phyloP scores from a whole-genome alignment of 2,888 invertebrate species.

The Mythimna albipuncta region DNA sequence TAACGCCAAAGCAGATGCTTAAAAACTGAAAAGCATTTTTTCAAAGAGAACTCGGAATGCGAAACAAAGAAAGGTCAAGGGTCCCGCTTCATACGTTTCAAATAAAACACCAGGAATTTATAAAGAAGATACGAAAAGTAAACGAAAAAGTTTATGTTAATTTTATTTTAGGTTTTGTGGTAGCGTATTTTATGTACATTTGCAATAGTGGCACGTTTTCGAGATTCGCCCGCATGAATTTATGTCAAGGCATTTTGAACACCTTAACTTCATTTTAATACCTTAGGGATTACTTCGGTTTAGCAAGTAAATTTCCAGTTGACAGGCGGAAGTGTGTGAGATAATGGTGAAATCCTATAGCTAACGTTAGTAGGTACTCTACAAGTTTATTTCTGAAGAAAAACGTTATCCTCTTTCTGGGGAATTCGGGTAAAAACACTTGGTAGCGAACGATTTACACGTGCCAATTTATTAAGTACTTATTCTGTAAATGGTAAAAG shows the following conservation, averaged over 20 bases:
- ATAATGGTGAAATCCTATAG: constrained; percentile 13
- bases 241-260: constrained; percentile 44
- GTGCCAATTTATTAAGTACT: neutral
- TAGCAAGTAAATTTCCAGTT: constrained; percentile 45
- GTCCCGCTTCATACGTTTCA: constrained; percentile 47
- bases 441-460: neutral
- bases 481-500: neutral
- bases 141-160: neutral
- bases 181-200: constrained; percentile 20
- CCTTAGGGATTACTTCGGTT: constrained; percentile 50
- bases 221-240: constrained; percentile 40
- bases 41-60: constrained; percentile 42
- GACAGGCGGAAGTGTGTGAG: constrained; percentile 27
- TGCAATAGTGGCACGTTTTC: constrained; percentile 23
- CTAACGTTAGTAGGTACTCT: neutral
- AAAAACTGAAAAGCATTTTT: constrained; percentile 43
- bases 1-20: constrained; percentile 48
- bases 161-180: neutral
- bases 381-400: neutral
- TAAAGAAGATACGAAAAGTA: constrained; percentile 22
- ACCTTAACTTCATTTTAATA: constrained; percentile 51
- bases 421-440: too few species aligned
- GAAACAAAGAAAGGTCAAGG: constrained; percentile 55
- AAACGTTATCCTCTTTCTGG: neutral
- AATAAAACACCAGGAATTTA: constrained; percentile 39